phyloP scores from a whole-genome alignment of 2,888 invertebrate species.

The Clivina fossor region DNA sequence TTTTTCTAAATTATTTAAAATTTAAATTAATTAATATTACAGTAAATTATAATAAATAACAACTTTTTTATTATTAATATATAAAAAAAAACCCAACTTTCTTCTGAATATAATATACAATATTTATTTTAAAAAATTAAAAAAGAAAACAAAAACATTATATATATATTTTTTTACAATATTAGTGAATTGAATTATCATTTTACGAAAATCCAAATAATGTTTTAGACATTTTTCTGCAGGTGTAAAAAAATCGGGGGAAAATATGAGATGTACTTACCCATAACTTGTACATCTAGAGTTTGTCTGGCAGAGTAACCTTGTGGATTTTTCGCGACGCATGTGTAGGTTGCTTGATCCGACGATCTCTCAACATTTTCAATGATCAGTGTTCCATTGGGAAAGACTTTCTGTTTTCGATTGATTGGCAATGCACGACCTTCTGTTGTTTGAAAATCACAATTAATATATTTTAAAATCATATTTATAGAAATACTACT shows the following conservation, averaged over 20 bases:
- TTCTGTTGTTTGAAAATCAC: slow-evolving; percentile 54
- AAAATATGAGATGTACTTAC: slow-evolving; percentile 73
- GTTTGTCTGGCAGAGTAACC: slow-evolving; percentile 86
- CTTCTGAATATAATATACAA: too few species aligned
- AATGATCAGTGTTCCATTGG: slow-evolving; percentile 83
- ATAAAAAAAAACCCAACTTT: too few species aligned
- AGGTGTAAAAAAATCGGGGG: slow-evolving; percentile 18
- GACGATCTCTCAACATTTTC: slow-evolving; percentile 89
- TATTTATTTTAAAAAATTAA: too few species aligned
- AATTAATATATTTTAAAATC: not conserved
- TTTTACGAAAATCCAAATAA: not conserved
- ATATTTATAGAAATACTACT: slow-evolving; percentile 6
- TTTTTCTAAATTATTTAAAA: too few species aligned
- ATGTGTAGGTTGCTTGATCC: slow-evolving; percentile 93
- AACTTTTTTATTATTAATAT: too few species aligned
- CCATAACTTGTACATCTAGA: slow-evolving; percentile 94
- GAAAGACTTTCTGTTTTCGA: slow-evolving; percentile 90
- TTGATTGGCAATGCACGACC: slow-evolving; percentile 87
- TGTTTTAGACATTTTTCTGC: too few species aligned
- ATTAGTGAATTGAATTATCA: not conserved
- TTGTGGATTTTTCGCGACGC: slow-evolving; percentile 89
- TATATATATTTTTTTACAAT: not conserved
- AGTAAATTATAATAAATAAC: too few species aligned
- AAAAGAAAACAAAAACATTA: too few species aligned
- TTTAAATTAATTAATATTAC: too few species aligned